These are phyloP conservation scores for Petaurus breviceps DNA, from an alignment of 2,113 vertebrate genomes.

Conservation along the genomic window DNA sequence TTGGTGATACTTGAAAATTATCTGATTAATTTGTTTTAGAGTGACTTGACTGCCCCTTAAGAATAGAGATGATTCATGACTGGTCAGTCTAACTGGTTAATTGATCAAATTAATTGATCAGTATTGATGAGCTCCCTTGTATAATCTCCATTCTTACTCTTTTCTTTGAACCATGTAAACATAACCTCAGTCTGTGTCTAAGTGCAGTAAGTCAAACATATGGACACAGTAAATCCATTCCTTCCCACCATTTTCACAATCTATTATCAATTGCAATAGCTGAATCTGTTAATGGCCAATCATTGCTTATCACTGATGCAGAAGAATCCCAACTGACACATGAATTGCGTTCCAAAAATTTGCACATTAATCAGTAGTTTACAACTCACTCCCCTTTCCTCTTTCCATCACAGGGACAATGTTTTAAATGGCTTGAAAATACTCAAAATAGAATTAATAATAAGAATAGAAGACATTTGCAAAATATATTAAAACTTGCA, in stretches of 20 bases:
- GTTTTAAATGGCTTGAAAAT: not conserved
- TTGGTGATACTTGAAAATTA: not conserved
- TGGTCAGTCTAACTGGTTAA: not conserved
- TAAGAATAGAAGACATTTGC: not conserved
- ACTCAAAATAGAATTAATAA: not conserved
- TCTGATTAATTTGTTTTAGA: not conserved
- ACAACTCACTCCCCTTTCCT: not conserved
- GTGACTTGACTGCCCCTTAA: not conserved
- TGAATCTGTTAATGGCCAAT: not conserved
- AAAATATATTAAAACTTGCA: not conserved
- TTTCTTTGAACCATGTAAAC: not conserved
- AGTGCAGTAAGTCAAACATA: not conserved
- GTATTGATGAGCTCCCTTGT: not conserved
- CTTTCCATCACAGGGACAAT: not conserved
- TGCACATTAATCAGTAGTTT: not conserved
- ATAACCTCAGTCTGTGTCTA: not conserved
- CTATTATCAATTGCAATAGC: not conserved
- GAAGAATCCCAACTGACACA: not conserved
- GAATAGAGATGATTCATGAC: not conserved
- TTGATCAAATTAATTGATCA: not conserved
- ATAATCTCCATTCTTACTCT: not conserved
- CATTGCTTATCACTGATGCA: not conserved
- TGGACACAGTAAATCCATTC: not conserved
- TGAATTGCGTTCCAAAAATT: not conserved
- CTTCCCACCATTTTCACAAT: not conserved